Evolutionary conservation across 2,797 vertebrate species (phyloP).

Genomic region (Danio jaintianensis): DNA sequence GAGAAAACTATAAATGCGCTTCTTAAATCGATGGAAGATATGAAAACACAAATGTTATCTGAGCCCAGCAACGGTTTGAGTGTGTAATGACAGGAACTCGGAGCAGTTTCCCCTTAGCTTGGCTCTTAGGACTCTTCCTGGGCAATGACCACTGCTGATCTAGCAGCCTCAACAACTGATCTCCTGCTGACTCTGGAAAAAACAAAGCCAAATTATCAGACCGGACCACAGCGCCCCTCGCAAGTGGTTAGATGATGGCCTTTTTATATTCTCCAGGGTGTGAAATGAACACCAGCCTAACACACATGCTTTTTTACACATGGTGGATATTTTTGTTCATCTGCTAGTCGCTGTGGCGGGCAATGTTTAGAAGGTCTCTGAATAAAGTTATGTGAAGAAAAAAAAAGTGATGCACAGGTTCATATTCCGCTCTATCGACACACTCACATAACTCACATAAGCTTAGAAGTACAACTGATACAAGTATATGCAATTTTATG

Average conservation of each 20-base stretch:
- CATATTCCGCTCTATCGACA: neutral
- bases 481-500: neutral
- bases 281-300: slow-evolving; percentile 6
- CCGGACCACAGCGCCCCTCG: slow-evolving; percentile 17
- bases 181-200: slow-evolving; percentile 46
- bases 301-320: neutral
- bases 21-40: neutral
- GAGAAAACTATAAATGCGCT: neutral
- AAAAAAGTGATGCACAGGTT: neutral
- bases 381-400: neutral
- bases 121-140: slow-evolving; percentile 2
- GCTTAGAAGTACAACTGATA: neutral
- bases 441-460: too few species aligned
- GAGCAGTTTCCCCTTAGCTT: neutral
- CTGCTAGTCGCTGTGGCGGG: neutral
- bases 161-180: slow-evolving; percentile 30
- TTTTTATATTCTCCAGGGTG: slow-evolving; percentile 36
- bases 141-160: slow-evolving; percentile 23
- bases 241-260: slow-evolving; percentile 5
- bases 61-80: slow-evolving; percentile 25
- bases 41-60: neutral
- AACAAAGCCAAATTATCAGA: slow-evolving; percentile 21
- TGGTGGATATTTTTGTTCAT: slow-evolving; percentile 13
- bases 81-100: slow-evolving; percentile 17
- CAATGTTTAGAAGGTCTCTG: neutral